Evolutionary conservation across 1,140 invertebrate genomes (phyloP), one percentile per base, ranked within the genome.

Genomic region (Battus philenor): DNA sequence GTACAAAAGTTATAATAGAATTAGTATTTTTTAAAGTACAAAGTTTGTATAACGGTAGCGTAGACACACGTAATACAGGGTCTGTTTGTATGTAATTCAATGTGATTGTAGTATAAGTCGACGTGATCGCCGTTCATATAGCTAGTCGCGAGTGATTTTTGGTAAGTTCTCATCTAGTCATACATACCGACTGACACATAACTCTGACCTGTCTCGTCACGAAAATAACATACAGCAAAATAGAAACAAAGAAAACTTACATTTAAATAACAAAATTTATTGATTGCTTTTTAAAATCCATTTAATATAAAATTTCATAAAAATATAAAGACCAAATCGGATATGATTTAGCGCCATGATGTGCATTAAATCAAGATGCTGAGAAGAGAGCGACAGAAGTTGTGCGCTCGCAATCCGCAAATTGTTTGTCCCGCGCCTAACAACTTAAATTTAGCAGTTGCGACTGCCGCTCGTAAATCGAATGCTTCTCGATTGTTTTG

Each of bases 61-160:
- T 77, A 82, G 65, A 67, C 67, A 77, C 62, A 71, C 77, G 77
- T 79, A 69, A 82, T 81, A 85, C 81, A 85, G 81, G 81, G 81
- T 85, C 78, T 74, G 77, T 81, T 85, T 85, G 75, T 85, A 82
- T 81, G 75, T 41, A 85, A 82, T 79, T 77, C 77, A 81, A 79
- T 85, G 81, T 85, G 81, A 85, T 85, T 76, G 81, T 85, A 85
- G 81, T 70, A 75, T 85, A 82, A 82, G 77, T 67, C 73, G 73
- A 68, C 60, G 60, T 76, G 63, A 74, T 62, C 66, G 71, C 65
- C 72, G 67, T 75, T 78, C 72, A 67, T 72, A 77, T 65, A 54
- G 68, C 62, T 62, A 61, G 68, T 68, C 59, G 70, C 65, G 69
- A 65, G 58, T 71, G 54, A 71, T 69, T 74, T 64, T 72, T 68